Conservation (phyloP, 2,888 invertebrate genomes). For the Microplitis deprimator region DNA sequence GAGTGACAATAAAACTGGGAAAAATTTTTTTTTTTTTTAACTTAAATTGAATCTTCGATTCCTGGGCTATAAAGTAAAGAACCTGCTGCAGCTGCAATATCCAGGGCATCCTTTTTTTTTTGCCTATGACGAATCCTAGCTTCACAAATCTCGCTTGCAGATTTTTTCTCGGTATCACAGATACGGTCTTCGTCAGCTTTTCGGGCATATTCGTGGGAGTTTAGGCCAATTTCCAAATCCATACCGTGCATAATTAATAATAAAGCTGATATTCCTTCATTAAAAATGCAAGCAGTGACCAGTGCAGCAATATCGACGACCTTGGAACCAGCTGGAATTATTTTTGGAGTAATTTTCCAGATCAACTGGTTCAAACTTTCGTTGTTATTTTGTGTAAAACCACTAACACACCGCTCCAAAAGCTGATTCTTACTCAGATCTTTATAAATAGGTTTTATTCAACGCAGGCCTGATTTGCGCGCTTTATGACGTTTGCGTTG, state of each 20-base stretch:
- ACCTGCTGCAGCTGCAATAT: slow-evolving; percentile 50
- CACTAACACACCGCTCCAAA: no score
- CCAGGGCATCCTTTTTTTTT: slow-evolving; percentile 53
- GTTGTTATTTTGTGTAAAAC: no score
- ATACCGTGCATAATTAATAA: slow-evolving; percentile 40
- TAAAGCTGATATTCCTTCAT: slow-evolving; percentile 54
- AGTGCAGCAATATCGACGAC: slow-evolving; percentile 49
- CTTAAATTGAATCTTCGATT: slow-evolving; percentile 53
- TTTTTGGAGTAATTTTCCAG: slow-evolving; percentile 47
- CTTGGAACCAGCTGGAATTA: slow-evolving; percentile 34
- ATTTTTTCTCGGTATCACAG: slow-evolving; percentile 41
- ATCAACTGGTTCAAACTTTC: slow-evolving; percentile 27
- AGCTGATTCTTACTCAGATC: no score
- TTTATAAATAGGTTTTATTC: no score
- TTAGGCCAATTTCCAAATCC: slow-evolving; percentile 30
- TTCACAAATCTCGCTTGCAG: slow-evolving; percentile 33
- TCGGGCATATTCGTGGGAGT: slow-evolving; percentile 35
- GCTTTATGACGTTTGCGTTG: no score
- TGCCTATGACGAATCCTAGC: slow-evolving; percentile 51
- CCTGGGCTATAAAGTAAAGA: slow-evolving; percentile 51
- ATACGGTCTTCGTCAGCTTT: slow-evolving; percentile 38
- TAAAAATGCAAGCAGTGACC: slow-evolving; percentile 54
- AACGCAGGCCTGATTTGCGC: no score
- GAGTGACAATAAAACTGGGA: slow-evolving; percentile 23
- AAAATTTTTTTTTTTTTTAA: slow-evolving; percentile 31